Evolutionary conservation across 2,113 vertebrate species (phyloP), one percentile per base, ranked within the genome.

Genomic region (Dasyurus viverrinus): DNA sequence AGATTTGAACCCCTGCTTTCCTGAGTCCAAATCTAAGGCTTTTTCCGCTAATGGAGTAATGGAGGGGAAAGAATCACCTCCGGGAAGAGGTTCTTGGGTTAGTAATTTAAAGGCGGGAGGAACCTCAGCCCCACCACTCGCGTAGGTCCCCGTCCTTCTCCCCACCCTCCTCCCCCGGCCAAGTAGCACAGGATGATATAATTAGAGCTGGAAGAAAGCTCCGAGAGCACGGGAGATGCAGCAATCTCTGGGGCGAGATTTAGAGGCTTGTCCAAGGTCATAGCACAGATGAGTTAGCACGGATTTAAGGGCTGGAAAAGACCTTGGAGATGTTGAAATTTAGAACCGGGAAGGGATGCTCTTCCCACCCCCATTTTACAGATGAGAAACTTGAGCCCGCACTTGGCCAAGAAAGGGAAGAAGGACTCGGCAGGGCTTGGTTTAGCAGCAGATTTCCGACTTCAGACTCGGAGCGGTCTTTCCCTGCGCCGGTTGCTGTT

Each of bases 401-500:
- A 84, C n/a, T 42, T 42, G 89, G 57, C 93, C 47, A 93, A 10
- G 30, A 95, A 90, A 54, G 76, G 50, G 46, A 84, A 93, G 89
- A 12, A 48, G 36, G 8, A 89, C 91, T 36, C n/a, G 60, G 30
- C 36, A 76, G 60, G 19, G 30, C 36, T 19, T 1, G 60, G 30
- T 4, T n/a, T 36, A 19, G 68, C 68, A 22, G 16, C 68, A 84
- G 36, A 53, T 53, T 22, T 60, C 19, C 53, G 68, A 23, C 53
- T 94, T 23, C 54, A 92, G 89, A 46, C 22, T 52, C 48, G 19
- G 30, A 52, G 54, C 16, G 42, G 91, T 84, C 90, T 54, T 54
- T 55, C 11, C 0, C 90, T 89, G 27, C n/a, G n/a, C n/a, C n/a
- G 1, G 55, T 5, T 23, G 25, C 12, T 92, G 96, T 95, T 12